These are phyloP conservation scores for Siniperca knerii DNA, from an alignment of 2,113 vertebrate species.

Conservation along the genomic window DNA sequence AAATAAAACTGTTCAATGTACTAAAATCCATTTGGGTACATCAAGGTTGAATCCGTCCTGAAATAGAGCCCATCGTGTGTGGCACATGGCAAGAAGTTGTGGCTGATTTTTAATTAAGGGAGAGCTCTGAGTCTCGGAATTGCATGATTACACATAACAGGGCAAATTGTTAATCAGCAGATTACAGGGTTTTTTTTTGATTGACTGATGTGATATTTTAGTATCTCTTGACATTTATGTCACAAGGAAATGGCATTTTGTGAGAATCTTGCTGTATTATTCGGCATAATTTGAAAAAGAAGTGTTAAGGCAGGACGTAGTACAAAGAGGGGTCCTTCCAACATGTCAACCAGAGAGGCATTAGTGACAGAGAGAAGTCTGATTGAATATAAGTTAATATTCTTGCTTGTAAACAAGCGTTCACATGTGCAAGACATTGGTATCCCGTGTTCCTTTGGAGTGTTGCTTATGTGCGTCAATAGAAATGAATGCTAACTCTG, in stretches of 20 bases:
- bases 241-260: neutral
- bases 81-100: neutral
- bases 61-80: neutral
- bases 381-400: too few species aligned
- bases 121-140: neutral
- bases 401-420: too few species aligned
- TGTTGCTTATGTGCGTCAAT: neutral
- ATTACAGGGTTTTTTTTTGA: neutral
- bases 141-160: neutral
- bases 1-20: slow-evolving; percentile 1
- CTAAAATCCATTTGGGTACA: neutral
- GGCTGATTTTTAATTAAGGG: neutral
- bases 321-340: too few species aligned
- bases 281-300: too few species aligned
- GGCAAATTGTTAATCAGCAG: neutral
- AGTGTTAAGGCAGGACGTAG: too few species aligned
- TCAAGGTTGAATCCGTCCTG: neutral
- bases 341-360: too few species aligned
- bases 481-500: neutral
- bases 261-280: neutral
- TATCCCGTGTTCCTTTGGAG: neutral
- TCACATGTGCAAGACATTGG: neutral
- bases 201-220: neutral
- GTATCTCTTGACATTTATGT: neutral
- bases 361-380: too few species aligned